Evolutionary conservation across 2,113 vertebrate genomes (phyloP).

Genomic region (Pleuronectes platessa): DNA sequence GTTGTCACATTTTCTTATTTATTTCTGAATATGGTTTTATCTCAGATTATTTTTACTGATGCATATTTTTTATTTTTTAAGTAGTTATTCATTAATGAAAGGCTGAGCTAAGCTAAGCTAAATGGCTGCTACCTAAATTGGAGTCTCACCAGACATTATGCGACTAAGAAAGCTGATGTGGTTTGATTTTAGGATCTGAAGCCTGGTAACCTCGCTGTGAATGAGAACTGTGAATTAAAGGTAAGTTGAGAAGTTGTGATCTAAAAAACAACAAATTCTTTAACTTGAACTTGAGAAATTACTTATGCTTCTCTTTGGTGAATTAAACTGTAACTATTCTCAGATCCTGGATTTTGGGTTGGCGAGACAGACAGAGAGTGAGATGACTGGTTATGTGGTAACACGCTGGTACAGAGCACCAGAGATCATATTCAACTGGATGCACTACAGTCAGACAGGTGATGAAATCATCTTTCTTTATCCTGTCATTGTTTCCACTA

Average conservation of each 20-base stretch:
- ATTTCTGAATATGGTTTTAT: too few species aligned
- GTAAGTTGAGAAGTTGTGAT: constrained; percentile 43
- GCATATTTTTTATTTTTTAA: too few species aligned
- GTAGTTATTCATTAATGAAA: too few species aligned
- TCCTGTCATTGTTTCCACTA: neutral
- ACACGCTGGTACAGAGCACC: constrained; percentile 88
- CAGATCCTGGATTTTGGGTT: constrained; percentile 89
- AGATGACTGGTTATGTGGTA: constrained; percentile 88
- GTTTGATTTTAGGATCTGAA: constrained; percentile 81
- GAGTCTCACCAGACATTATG: neutral
- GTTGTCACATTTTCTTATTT: too few species aligned
- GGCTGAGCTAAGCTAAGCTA: too few species aligned
- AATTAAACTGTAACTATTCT: neutral
- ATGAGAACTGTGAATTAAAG: constrained; percentile 86
- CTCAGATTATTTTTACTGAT: too few species aligned
- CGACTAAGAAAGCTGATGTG: neutral
- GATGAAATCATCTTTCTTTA: neutral
- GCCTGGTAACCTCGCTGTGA: constrained; percentile 84
- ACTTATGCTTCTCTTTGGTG: too few species aligned
- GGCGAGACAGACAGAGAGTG: constrained; percentile 83
- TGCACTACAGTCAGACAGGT: constrained; percentile 88
- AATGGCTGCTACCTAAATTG: too few species aligned
- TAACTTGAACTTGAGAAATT: too few species aligned
- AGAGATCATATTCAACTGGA: constrained; percentile 88
- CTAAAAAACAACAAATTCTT: too few species aligned